A percentile compares a stretch with the other conserved stretches of the same genome.
phyloP scores from a whole-genome alignment of 2,113 vertebrate species.

The Corvus cornix region DNA sequence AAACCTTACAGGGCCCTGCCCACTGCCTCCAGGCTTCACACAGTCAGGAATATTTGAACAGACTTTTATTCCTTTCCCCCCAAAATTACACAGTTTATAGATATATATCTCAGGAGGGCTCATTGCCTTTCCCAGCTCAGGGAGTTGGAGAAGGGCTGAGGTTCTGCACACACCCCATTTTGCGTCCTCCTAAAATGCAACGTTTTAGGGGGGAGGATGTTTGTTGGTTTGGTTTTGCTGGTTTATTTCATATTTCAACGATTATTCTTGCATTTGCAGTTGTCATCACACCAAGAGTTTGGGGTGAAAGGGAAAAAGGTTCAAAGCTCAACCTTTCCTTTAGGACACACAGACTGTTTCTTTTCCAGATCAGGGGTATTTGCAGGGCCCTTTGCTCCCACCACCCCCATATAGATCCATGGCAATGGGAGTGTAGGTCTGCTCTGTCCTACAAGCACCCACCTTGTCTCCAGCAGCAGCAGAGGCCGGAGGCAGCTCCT shows the following conservation, averaged over 20 bases:
- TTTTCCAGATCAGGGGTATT: neutral
- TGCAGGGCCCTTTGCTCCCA: neutral
- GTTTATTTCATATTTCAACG: neutral
- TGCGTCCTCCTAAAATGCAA: neutral
- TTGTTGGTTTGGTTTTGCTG: neutral
- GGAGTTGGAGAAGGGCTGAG: neutral
- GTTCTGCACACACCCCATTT: neutral
- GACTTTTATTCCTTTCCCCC: neutral
- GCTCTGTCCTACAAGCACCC: neutral
- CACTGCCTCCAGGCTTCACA: neutral
- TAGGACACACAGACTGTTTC: neutral
- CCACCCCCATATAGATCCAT: neutral
- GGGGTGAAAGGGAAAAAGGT: neutral
- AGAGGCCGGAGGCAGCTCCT: neutral
- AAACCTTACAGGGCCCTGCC: neutral
- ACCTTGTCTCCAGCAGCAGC: neutral
- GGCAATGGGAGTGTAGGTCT: neutral
- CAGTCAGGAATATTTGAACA: neutral
- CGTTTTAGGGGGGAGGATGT: accelerated
- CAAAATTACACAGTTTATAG: neutral
- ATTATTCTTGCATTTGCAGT: neutral
- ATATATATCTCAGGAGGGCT: neutral
- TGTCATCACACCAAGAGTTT: neutral
- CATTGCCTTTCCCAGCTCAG: neutral
- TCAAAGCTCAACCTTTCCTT: neutral